Conservation (phyloP, 1,140 invertebrate species). For the Lepidurus packardi region DNA sequence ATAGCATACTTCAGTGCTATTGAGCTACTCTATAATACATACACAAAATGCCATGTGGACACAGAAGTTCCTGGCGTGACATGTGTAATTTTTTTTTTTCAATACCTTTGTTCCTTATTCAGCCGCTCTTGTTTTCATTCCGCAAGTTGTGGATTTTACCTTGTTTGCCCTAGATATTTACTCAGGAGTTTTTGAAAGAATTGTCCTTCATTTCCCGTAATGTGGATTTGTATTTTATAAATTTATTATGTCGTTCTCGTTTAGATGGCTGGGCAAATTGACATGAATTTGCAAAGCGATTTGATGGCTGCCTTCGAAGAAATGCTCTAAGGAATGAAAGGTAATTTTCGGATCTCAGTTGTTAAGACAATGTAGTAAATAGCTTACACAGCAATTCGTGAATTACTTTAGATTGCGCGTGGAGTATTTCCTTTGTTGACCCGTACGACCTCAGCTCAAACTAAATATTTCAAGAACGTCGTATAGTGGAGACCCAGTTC, state of each 20-base stretch:
- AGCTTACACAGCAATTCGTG: too few relatives aligned
- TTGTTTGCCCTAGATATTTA: too few relatives aligned
- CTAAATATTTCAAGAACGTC: background rate
- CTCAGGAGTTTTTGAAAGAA: too few relatives aligned
- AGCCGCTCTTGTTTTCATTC: too few relatives aligned
- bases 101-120: too few relatives aligned
- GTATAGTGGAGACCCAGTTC: background rate
- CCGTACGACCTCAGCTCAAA: background rate
- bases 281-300: slow-evolving; percentile 97
- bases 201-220: too few relatives aligned
- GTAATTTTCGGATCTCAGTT: background rate
- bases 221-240: background rate
- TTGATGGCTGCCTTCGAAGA: slow-evolving; percentile 96
- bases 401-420: too few relatives aligned
- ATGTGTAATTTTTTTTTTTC: background rate
- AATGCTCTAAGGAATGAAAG: slow-evolving; percentile 61
- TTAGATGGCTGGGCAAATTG: slow-evolving; percentile 90
- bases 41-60: background rate
- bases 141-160: too few relatives aligned
- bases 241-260: slow-evolving; percentile 46
- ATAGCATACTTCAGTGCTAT: slow-evolving; percentile 8
- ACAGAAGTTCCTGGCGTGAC: background rate
- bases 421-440: background rate
- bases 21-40: background rate
- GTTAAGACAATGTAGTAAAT: background rate